Conservation (phyloP, 2,888 invertebrate species). For the Heliconius hortense region DNA sequence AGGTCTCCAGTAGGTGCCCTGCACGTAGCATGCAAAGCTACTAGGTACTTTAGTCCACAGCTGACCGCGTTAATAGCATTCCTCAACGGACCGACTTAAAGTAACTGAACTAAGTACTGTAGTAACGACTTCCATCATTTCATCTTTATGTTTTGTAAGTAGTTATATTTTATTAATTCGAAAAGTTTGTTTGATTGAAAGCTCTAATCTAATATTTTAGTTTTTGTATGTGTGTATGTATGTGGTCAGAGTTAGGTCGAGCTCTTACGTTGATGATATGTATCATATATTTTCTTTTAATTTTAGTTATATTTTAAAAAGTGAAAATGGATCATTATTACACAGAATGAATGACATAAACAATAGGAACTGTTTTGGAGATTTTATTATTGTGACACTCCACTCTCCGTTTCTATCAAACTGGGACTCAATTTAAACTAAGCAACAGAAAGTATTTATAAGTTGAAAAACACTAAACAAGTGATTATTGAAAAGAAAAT, state of each 20-base stretch:
- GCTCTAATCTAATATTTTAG: no score
- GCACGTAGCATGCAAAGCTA: constrained; percentile 1
- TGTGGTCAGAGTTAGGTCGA: no score
- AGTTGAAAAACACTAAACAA: background rate
- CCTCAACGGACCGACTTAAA: background rate
- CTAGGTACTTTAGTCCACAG: background rate
- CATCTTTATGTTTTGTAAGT: no score
- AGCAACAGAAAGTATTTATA: background rate
- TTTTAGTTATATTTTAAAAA: no score
- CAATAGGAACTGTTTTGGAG: no score
- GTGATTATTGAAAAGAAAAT: constrained; percentile 18
- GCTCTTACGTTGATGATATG: no score
- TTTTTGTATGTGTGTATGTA: no score
- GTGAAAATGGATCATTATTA: no score
- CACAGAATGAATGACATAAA: no score
- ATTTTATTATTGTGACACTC: background rate
- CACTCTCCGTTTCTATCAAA: background rate
- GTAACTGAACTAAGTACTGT: background rate
- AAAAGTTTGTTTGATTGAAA: no score
- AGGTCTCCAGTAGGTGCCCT: background rate
- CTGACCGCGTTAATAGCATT: constrained; percentile 19
- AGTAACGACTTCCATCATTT: background rate
- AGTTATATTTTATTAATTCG: no score
- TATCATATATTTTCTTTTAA: no score
- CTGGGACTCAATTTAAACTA: background rate